Evolutionary conservation across 1,140 invertebrate genomes (phyloP).

Genomic region (Varroa destructor): DNA sequence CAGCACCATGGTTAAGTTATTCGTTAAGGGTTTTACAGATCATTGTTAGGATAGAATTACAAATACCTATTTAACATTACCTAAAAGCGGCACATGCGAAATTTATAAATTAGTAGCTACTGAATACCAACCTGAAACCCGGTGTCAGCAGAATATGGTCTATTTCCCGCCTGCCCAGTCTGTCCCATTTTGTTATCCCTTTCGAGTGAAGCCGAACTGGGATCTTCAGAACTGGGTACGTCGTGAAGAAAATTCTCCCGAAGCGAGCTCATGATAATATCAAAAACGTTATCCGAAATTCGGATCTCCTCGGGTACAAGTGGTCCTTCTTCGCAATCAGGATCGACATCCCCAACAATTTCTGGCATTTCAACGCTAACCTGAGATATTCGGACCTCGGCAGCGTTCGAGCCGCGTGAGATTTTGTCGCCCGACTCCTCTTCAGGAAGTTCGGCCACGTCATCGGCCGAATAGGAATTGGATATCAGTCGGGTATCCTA

Average conservation of each 20-base stretch:
- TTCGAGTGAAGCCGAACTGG: neutral
- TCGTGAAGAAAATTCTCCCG: constrained; percentile 18
- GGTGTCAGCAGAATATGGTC: constrained; percentile 10
- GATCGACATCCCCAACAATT: no score
- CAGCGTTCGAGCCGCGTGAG: no score
- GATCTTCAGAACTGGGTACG: neutral
- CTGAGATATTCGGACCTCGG: no score
- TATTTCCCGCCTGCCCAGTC: neutral
- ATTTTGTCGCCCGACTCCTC: neutral
- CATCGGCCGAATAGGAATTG: constrained; percentile 4
- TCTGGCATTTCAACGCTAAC: no score
- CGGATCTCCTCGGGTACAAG: constrained; percentile 17
- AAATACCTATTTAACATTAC: no score
- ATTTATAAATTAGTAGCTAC: no score
- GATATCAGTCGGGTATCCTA: constrained; percentile 15
- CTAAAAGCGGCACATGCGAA: no score
- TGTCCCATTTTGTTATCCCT: neutral
- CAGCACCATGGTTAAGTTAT: no score
- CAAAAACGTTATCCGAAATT: constrained; percentile 22
- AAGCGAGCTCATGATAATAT: constrained; percentile 15
- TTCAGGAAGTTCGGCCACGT: constrained; percentile 12
- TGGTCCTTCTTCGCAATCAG: neutral
- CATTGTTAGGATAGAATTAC: no score
- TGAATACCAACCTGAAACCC: neutral
- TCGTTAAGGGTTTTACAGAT: no score